Conservation (phyloP, 2,113 vertebrate species). For the Gulo gulo region DNA sequence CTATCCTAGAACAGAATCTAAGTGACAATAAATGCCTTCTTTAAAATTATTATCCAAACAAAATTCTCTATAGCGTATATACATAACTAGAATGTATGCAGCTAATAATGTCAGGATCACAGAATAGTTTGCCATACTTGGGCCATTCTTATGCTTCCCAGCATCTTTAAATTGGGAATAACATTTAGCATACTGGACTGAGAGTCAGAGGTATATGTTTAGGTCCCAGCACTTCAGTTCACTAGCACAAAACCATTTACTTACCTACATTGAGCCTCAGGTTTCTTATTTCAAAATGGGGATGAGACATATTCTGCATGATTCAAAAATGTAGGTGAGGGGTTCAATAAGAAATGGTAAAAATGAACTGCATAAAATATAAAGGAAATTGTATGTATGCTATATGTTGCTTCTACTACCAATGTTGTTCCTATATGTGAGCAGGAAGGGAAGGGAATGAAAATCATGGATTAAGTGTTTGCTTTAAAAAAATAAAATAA, state of each 20-base stretch:
- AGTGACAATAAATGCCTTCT: slow-evolving; percentile 27
- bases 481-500: not conserved
- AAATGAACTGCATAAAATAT: not conserved
- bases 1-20: slow-evolving; percentile 19
- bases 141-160: not conserved
- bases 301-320: not conserved
- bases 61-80: not conserved
- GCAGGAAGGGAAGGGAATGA: not conserved
- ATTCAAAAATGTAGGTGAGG: not conserved
- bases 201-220: not conserved
- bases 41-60: not conserved
- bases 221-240: not conserved
- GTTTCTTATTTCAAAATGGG: slow-evolving; percentile 4
- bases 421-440: not conserved
- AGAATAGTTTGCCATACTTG: not conserved
- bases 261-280: not conserved
- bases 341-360: not conserved
- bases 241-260: slow-evolving; percentile 11
- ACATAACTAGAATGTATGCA: not conserved
- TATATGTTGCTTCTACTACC: not conserved
- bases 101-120: not conserved
- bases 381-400: not conserved
- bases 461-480: not conserved
- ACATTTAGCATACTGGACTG: not conserved
- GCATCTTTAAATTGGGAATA: slow-evolving; percentile 19